phyloP scores from a whole-genome alignment of 2,888 invertebrate species.

The Caenorhabditis sinica region DNA sequence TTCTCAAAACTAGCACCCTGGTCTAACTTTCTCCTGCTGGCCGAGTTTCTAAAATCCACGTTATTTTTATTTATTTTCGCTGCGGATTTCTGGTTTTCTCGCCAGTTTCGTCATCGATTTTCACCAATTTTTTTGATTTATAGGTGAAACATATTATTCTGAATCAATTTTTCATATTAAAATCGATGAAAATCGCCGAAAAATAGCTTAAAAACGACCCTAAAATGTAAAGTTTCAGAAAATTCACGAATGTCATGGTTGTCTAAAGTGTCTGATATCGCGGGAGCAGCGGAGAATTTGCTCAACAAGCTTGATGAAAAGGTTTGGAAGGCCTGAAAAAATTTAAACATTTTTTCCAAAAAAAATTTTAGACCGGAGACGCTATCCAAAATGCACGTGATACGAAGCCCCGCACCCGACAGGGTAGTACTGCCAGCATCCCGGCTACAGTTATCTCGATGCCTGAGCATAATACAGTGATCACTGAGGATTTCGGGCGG shows the following conservation, averaged over 20 bases:
- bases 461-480: constrained; percentile 63
- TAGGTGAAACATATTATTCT: background rate
- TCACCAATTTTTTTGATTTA: background rate
- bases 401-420: constrained; percentile 43
- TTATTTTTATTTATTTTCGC: constrained; percentile 3
- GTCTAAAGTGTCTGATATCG: constrained; percentile 75
- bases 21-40: constrained; percentile 10
- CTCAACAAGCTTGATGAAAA: constrained; percentile 89
- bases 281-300: constrained; percentile 84
- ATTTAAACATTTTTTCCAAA: no score
- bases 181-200: background rate
- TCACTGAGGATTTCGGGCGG: constrained; percentile 70
- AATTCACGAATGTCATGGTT: constrained; percentile 77
- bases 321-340: constrained; percentile 84
- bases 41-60: constrained; percentile 22
- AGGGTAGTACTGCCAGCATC: constrained; percentile 59
- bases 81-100: constrained; percentile 6
- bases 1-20: background rate
- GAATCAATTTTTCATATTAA: no score
- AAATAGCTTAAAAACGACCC: background rate
- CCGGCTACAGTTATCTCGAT: constrained; percentile 51
- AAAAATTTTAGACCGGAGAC: constrained; percentile 61
- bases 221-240: background rate
- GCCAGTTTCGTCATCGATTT: constrained; percentile 15
- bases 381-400: constrained; percentile 66